These are phyloP conservation scores for Tinamus major DNA, from an alignment of 2,797 vertebrate species.

Conservation along the genomic window DNA sequence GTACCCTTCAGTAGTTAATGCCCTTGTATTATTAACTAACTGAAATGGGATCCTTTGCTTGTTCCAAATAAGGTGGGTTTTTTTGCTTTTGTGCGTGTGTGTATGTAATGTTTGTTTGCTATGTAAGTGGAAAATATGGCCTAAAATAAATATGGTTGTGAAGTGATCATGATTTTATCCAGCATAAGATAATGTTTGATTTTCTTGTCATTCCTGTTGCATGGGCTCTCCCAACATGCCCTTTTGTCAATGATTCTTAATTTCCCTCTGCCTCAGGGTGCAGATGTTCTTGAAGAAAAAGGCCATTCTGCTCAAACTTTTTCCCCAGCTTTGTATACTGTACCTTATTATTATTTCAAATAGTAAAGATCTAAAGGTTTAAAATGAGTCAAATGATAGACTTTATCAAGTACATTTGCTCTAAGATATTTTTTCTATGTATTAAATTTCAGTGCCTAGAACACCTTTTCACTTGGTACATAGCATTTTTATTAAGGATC, in stretches of 20 bases:
- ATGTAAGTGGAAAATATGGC: background rate
- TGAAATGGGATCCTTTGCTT: background rate
- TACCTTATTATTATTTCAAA: background rate
- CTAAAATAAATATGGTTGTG: background rate
- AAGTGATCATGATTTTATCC: background rate
- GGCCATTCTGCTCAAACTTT: background rate
- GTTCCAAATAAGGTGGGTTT: background rate
- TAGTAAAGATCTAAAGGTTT: background rate
- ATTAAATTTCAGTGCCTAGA: background rate
- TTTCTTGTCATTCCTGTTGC: background rate
- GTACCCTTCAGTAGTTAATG: background rate
- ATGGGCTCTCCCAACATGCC: background rate
- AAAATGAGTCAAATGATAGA: background rate
- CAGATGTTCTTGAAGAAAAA: background rate
- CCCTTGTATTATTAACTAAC: background rate
- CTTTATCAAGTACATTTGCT: background rate
- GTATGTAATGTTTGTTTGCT: background rate
- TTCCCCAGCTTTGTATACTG: background rate
- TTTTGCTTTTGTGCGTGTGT: background rate
- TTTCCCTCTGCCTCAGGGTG: background rate
- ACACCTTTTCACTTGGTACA: background rate
- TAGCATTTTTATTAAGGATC: background rate
- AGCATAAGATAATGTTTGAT: background rate
- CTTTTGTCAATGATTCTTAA: background rate
- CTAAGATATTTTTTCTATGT: background rate